Percentiles rank a stretch among this genome's conserved stretches.
Conservation (phyloP, 1,140 invertebrate species). For the Drosophila funebris region DNA sequence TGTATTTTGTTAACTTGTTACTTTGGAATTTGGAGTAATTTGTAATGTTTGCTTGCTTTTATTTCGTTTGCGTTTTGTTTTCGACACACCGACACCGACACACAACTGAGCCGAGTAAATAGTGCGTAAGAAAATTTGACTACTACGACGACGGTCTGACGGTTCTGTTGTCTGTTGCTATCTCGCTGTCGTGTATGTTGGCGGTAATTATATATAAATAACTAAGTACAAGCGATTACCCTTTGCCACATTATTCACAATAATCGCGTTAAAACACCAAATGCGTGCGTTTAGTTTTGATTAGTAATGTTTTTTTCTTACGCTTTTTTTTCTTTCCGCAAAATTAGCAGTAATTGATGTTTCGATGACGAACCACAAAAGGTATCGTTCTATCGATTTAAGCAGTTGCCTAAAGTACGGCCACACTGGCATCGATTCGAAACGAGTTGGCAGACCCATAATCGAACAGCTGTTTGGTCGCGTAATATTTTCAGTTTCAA, state of each 20-base stretch:
- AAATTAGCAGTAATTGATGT: conserved; percentile 53
- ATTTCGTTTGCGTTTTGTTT: conserved; percentile 36
- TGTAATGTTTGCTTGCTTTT: conserved; percentile 16
- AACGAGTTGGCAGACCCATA: conserved; percentile 6
- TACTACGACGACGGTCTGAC: conserved; percentile 40
- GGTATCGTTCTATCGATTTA: conserved; percentile 21
- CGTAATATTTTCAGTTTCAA: conserved; percentile 28
- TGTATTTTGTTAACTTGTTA: conserved; percentile 27
- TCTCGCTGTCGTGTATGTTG: conserved; percentile 13
- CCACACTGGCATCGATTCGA: not conserved
- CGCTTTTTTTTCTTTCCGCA: conserved; percentile 42
- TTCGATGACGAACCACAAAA: conserved; percentile 33
- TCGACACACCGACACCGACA: conserved; percentile 29
- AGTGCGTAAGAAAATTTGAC: conserved; percentile 54
- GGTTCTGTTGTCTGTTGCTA: conserved; percentile 41
- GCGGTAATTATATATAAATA: conserved; percentile 20
- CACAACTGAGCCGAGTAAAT: conserved; percentile 39
- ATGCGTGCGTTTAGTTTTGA: conserved; percentile 33
- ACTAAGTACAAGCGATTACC: conserved; percentile 31
- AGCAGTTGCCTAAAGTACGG: not conserved
- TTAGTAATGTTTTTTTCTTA: conserved; percentile 41
- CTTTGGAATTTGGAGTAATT: conserved; percentile 37
- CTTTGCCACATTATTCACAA: conserved; percentile 42
- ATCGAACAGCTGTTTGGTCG: conserved; percentile 31
- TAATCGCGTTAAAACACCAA: conserved; percentile 25